A percentile compares a stretch with the other conserved stretches of the same genome.
These are phyloP conservation scores for Champsocephalus esox DNA, from an alignment of 2,797 vertebrate genomes.

Conservation along the genomic window DNA sequence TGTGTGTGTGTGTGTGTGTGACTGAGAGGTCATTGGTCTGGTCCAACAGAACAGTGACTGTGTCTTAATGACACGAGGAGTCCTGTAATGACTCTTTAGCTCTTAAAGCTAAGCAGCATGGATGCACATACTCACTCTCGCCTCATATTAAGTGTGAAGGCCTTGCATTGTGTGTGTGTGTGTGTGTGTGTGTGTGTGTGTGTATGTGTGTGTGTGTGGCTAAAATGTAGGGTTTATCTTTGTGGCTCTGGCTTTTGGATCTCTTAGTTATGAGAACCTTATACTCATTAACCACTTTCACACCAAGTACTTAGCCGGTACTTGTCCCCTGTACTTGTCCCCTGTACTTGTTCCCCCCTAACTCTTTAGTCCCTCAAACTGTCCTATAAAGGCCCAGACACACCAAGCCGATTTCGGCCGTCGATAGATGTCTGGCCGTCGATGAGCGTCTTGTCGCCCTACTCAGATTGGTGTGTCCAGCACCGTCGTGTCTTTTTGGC, in stretches of 20 bases:
- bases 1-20: conserved; percentile 18
- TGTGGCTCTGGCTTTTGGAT: neutral
- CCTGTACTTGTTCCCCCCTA: too few relatives aligned
- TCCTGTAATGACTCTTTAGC: conserved; percentile 6
- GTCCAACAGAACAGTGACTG: neutral
- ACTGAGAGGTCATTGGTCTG: conserved; percentile 16
- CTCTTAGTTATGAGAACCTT: neutral
- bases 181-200: too few relatives aligned
- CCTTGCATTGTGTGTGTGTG: neutral
- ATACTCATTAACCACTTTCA: neutral
- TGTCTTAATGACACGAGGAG: conserved; percentile 18
- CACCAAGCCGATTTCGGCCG: too few relatives aligned
- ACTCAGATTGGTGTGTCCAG: too few relatives aligned
- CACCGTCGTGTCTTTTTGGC: too few relatives aligned
- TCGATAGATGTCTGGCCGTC: too few relatives aligned
- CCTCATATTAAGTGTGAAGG: neutral
- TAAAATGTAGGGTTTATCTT: neutral
- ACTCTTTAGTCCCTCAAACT: too few relatives aligned
- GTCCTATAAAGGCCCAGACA: too few relatives aligned
- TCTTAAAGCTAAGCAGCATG: neutral
- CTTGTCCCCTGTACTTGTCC: too few relatives aligned
- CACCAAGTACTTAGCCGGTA: neutral
- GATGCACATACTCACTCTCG: neutral
- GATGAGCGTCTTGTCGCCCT: too few relatives aligned
- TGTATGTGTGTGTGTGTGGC: neutral